These are phyloP conservation scores for Synanthedon formicaeformis DNA, from an alignment of 2,888 invertebrate species.

Conservation along the genomic window DNA sequence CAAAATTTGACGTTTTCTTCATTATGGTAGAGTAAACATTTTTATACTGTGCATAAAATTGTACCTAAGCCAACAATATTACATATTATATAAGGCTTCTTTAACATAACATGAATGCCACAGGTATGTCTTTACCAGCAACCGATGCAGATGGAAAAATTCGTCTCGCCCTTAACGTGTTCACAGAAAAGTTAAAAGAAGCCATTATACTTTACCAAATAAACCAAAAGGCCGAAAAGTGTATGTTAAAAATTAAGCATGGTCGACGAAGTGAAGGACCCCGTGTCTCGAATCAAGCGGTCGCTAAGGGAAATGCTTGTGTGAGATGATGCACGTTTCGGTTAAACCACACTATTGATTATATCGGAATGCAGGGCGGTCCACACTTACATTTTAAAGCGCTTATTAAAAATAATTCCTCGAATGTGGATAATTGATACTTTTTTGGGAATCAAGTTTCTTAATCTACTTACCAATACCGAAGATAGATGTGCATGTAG, in stretches of 20 bases:
- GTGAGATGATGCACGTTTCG: conserved; percentile 1
- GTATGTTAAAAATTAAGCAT: too few species aligned
- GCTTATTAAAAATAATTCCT: conserved; percentile 11
- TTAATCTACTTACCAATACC: conserved; percentile 6
- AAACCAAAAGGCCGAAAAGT: too few species aligned
- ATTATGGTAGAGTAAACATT: too few species aligned
- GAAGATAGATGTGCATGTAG: not conserved
- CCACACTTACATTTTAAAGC: conserved; percentile 8
- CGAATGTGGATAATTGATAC: conserved; percentile 9
- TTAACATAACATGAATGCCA: too few species aligned
- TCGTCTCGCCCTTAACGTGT: not conserved
- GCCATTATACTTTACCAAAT: not conserved
- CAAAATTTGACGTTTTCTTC: too few species aligned
- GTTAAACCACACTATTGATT: conserved; percentile 16
- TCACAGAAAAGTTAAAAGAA: not conserved
- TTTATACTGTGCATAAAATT: too few species aligned
- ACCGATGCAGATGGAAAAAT: too few species aligned
- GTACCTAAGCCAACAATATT: too few species aligned
- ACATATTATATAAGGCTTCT: too few species aligned
- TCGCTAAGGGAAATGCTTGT: not conserved
- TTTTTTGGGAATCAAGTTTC: conserved; percentile 6
- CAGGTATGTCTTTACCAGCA: too few species aligned
- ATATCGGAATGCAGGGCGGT: conserved; percentile 17
- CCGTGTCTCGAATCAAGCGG: not conserved
- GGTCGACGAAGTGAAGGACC: not conserved